These are phyloP conservation scores for Pseudobourletiella spinata DNA, from an alignment of 1,140 invertebrate species.

Conservation along the genomic window DNA sequence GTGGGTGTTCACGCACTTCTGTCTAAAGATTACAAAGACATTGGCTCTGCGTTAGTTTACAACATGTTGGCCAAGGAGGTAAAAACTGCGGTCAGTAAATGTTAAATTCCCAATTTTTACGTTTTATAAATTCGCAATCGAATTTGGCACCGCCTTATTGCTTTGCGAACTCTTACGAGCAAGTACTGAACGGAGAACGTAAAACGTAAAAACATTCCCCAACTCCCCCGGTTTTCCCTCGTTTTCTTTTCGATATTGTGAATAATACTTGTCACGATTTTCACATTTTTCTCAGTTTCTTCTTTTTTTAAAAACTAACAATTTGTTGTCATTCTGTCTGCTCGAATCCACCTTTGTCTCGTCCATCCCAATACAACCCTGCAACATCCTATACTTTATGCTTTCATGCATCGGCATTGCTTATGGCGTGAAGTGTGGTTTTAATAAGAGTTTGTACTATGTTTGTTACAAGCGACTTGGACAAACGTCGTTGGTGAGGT, in stretches of 20 bases:
- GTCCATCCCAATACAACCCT: not conserved
- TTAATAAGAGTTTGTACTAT: slow-evolving; percentile 10
- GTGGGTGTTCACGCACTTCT: slow-evolving; percentile 77
- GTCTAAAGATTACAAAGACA: slow-evolving; percentile 62
- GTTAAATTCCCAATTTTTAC: slow-evolving; percentile 6
- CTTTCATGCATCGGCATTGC: not conserved
- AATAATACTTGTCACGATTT: too few species aligned
- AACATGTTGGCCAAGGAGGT: slow-evolving; percentile 92
- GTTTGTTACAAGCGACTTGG: slow-evolving; percentile 30
- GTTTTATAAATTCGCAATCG: slow-evolving; percentile 4
- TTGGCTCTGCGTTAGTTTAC: slow-evolving; percentile 76
- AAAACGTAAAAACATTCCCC: not conserved
- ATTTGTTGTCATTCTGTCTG: too few species aligned
- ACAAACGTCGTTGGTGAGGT: slow-evolving; percentile 21
- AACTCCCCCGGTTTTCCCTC: too few species aligned
- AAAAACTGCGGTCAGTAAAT: slow-evolving; percentile 87
- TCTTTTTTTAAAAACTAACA: too few species aligned
- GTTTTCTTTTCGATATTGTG: too few species aligned
- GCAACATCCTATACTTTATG: not conserved
- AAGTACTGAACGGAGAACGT: too few species aligned
- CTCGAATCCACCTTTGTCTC: too few species aligned
- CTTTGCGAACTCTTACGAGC: not conserved
- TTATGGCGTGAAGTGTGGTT: slow-evolving; percentile 8
- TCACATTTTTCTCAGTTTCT: too few species aligned
- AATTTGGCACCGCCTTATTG: not conserved